Percentiles rank a stretch among this genome's conserved stretches.
Evolutionary conservation across 1,140 invertebrate species (phyloP).

Genomic region (Eufriesea mexicana): DNA sequence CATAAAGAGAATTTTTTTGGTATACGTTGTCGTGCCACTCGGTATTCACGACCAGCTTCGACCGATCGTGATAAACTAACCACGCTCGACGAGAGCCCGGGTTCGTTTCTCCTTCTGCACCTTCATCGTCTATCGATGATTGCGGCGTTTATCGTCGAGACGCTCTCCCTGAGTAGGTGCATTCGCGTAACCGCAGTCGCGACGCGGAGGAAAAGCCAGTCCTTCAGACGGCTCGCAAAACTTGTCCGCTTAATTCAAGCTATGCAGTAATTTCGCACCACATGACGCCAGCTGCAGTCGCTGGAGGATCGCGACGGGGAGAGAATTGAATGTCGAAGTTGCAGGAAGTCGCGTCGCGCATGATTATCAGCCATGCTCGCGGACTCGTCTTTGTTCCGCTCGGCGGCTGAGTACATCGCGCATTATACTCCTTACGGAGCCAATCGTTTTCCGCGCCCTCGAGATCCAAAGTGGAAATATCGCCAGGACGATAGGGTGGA

Average conservation of each 20-base stretch:
- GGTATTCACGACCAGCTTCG: too few relatives aligned
- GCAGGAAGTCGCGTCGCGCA: constrained; percentile 22
- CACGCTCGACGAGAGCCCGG: too few relatives aligned
- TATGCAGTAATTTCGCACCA: constrained; percentile 20
- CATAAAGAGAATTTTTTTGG: constrained; percentile 36
- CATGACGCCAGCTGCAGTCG: constrained; percentile 19
- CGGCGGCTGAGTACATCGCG: not conserved
- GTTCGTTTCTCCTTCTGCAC: not conserved
- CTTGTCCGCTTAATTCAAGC: constrained; percentile 15
- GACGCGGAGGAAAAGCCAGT: not conserved
- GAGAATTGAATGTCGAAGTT: constrained; percentile 34
- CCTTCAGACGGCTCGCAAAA: constrained; percentile 5
- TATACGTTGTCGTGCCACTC: not conserved
- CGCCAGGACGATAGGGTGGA: too few relatives aligned
- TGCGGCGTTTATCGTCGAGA: not conserved
- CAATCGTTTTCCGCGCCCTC: not conserved
- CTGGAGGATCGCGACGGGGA: not conserved
- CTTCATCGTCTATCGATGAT: not conserved
- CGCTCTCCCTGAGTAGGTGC: too few relatives aligned
- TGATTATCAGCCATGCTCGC: constrained; percentile 24
- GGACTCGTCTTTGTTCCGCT: constrained; percentile 14
- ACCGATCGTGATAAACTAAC: not conserved
- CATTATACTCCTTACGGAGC: not conserved
- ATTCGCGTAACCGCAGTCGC: too few relatives aligned
- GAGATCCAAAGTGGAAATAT: not conserved